A percentile compares a stretch with the other conserved stretches of the same genome.
Evolutionary conservation across 2,113 vertebrate genomes (phyloP).

Genomic region (Cebidichthys violaceus): DNA sequence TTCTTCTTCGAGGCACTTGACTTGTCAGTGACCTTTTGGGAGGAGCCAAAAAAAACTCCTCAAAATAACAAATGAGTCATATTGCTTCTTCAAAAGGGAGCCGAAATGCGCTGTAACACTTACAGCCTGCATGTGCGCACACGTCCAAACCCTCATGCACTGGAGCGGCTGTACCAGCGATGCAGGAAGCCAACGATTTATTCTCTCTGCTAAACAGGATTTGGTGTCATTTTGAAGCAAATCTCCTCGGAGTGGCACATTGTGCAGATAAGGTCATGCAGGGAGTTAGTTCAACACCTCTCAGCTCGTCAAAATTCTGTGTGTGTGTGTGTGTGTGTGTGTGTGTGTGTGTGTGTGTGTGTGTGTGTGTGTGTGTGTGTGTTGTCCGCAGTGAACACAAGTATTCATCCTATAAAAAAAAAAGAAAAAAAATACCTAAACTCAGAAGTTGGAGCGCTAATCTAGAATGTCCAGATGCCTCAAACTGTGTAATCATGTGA

Average conservation of each 20-base stretch:
- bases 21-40: constrained; percentile 44
- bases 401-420: background rate
- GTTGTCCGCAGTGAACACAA: background rate
- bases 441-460: constrained; percentile 43
- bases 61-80: constrained; percentile 49
- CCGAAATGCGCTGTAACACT: background rate
- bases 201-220: constrained; percentile 50
- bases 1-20: constrained; percentile 8
- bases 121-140: background rate
- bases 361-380: background rate
- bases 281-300: constrained; percentile 40
- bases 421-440: constrained; percentile 10
- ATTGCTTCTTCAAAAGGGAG: constrained; percentile 36
- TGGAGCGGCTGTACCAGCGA: background rate
- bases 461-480: constrained; percentile 66
- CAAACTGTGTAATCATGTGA: constrained; percentile 34
- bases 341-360: background rate
- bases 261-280: constrained; percentile 55
- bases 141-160: background rate
- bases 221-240: constrained; percentile 51
- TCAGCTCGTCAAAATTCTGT: constrained; percentile 16
- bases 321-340: constrained; percentile 1
- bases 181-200: constrained; percentile 11
- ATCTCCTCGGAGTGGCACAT: constrained; percentile 40
- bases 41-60: constrained; percentile 14